Percentiles rank a stretch among this genome's conserved stretches.
Evolutionary conservation across 2,797 vertebrate genomes (phyloP).

Genomic region (Vipera latastei): DNA sequence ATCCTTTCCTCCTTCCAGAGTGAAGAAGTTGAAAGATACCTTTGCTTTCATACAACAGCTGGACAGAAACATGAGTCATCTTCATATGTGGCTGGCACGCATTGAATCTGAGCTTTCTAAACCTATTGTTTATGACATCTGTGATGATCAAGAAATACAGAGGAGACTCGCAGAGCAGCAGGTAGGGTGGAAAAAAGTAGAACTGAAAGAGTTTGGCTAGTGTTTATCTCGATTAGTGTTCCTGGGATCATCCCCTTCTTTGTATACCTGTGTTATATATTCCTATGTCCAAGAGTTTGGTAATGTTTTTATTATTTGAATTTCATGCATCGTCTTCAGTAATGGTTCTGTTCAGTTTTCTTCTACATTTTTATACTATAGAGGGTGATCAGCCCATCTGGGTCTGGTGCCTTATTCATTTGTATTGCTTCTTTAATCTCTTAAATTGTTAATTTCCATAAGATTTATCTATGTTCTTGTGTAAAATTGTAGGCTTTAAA

Average conservation of each 20-base stretch:
- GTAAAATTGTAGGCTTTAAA: not conserved
- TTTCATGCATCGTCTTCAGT: not conserved
- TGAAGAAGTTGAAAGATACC: slow-evolving; percentile 95
- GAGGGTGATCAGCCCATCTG: not conserved
- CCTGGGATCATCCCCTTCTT: not conserved
- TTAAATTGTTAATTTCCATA: not conserved
- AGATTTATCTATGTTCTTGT: not conserved
- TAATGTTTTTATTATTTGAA: not conserved
- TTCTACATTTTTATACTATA: not conserved
- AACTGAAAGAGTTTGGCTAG: slow-evolving; percentile 34
- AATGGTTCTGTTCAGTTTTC: not conserved
- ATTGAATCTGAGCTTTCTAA: slow-evolving; percentile 90
- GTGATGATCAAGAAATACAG: slow-evolving; percentile 91
- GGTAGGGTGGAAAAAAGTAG: slow-evolving; percentile 69
- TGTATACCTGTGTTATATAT: not conserved
- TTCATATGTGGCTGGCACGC: slow-evolving; percentile 88
- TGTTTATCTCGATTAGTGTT: not conserved
- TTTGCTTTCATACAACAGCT: slow-evolving; percentile 90
- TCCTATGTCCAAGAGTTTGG: not conserved
- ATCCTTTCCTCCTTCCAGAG: slow-evolving; percentile 69
- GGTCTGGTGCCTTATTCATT: not conserved
- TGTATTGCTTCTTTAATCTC: not conserved
- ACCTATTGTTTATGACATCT: slow-evolving; percentile 86
- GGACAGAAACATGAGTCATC: slow-evolving; percentile 95
- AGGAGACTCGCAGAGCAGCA: slow-evolving; percentile 92